These are phyloP conservation scores for Halichoerus grypus DNA, from an alignment of 2,113 vertebrate genomes.

Conservation along the genomic window DNA sequence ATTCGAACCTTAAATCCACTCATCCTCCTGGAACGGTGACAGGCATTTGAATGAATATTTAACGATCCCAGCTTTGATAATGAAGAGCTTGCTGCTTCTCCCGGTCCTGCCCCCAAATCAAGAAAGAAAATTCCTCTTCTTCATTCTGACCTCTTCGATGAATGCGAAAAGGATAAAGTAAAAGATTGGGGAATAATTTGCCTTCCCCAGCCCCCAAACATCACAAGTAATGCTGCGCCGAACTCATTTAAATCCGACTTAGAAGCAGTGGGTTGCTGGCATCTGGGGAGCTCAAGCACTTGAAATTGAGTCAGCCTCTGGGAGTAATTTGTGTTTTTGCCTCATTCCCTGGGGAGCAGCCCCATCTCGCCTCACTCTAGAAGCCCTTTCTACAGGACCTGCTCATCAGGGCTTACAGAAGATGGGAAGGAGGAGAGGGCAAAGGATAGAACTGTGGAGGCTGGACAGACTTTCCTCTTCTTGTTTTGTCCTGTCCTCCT, in stretches of 20 bases:
- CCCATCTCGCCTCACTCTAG: neutral
- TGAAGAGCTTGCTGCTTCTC: slow-evolving; percentile 52
- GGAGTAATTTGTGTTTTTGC: neutral
- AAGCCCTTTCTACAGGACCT: neutral
- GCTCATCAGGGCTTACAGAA: neutral
- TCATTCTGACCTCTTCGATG: slow-evolving; percentile 48
- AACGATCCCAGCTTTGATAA: slow-evolving; percentile 78
- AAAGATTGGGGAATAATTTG: neutral
- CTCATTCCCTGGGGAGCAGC: neutral
- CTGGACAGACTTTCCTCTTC: neutral
- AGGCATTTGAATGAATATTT: slow-evolving; percentile 84
- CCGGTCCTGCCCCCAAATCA: neutral
- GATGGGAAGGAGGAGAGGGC: neutral
- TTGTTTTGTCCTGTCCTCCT: neutral
- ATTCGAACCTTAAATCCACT: slow-evolving; percentile 62
- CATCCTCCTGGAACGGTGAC: slow-evolving; percentile 61
- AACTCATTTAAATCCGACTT: neutral
- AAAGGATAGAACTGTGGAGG: rapidly evolving
- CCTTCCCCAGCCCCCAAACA: neutral
- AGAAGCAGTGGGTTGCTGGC: neutral
- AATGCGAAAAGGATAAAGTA: slow-evolving; percentile 60
- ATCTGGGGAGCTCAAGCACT: neutral
- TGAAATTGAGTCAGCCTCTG: neutral
- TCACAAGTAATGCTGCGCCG: rapidly evolving
- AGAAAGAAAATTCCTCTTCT: slow-evolving; percentile 47